Evolutionary conservation across 1,140 invertebrate species (phyloP), one percentile per base, ranked within the genome.

Genomic region (Stegodyphus mimosarum): DNA sequence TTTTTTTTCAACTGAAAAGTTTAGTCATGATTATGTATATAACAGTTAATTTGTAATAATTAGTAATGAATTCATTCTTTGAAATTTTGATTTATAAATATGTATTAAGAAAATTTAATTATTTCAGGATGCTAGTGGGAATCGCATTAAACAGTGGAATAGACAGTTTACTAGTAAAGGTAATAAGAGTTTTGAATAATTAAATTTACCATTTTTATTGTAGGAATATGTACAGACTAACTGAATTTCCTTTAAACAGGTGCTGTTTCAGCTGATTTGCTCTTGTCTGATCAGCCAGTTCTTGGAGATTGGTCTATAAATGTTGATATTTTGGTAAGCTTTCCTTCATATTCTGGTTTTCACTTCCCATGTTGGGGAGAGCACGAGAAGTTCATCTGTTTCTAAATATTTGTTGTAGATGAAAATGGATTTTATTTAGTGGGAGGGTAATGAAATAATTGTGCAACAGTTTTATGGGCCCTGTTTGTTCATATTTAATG

Each of bases 241-340:
- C 9, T 15, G 5, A 60, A 10, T 10, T 10, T 10, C 5, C 55
- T 60, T 15, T 60, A 9, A 9, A 15, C 64, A 79, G 89, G 96
- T 6, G 93, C 97, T 4, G 96, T 95, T 88, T 93, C 93, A 3
- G 93, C 92, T 0, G 95, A 98, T 88, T 90, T 98, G 1, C 93
- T 94, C 87, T 90, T 99, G 2, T 96, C 96, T 7, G 92, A 94
- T 18, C 94, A 95, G 83, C 96, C 97, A 0, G 94, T 96, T n/a
- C 91, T 98, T 7, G 97, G 97, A n/a, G 93, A 94, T 88, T 99
- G 97, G 97, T 94, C 93, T 66, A 95, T 99, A 75, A 93, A 93
- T 67, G 94, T 94, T 11, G 90, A 91, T 55, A 91, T 93, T 2
- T 90, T 92, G 17, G 93, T 88, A 87, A 81, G 86, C 10, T 48